Evolutionary conservation across 2,113 vertebrate species (phyloP).

Genomic region (Lycocorax pyrrhopterus): DNA sequence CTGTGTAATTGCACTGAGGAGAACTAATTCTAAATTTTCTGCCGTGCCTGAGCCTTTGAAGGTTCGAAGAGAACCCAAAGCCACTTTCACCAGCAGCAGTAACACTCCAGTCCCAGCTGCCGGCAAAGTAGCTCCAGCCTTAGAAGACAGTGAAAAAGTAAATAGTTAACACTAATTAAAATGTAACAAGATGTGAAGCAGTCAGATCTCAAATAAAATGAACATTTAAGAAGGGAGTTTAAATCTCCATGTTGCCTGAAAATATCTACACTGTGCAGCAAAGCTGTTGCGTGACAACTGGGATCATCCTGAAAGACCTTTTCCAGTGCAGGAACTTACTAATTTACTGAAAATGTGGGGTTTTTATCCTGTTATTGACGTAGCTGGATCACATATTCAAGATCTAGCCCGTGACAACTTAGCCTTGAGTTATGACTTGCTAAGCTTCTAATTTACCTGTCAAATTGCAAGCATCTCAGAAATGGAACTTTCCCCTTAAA

Average conservation of each 20-base stretch:
- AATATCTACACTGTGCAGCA: not conserved
- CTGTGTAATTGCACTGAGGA: not conserved
- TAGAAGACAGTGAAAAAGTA: not conserved
- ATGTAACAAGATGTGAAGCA: not conserved
- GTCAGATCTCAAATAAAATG: not conserved
- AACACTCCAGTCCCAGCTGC: not conserved
- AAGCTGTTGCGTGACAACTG: not conserved
- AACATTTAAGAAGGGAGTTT: not conserved
- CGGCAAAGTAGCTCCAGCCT: not conserved
- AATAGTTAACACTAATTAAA: not conserved
- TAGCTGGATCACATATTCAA: not conserved
- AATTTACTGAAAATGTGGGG: not conserved
- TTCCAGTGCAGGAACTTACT: not conserved
- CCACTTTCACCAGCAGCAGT: not conserved
- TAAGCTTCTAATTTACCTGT: not conserved
- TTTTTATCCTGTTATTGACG: not conserved
- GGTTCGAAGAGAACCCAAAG: not conserved
- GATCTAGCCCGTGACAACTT: not conserved
- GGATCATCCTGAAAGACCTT: not conserved
- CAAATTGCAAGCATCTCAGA: not conserved
- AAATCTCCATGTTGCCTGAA: not conserved
- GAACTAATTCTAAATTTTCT: not conserved
- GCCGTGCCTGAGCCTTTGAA: not conserved
- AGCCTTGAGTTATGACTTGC: not conserved
- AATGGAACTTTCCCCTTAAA: not conserved